phyloP scores from a whole-genome alignment of 2,888 invertebrate genomes.

The Drosophila suboccidentalis region DNA sequence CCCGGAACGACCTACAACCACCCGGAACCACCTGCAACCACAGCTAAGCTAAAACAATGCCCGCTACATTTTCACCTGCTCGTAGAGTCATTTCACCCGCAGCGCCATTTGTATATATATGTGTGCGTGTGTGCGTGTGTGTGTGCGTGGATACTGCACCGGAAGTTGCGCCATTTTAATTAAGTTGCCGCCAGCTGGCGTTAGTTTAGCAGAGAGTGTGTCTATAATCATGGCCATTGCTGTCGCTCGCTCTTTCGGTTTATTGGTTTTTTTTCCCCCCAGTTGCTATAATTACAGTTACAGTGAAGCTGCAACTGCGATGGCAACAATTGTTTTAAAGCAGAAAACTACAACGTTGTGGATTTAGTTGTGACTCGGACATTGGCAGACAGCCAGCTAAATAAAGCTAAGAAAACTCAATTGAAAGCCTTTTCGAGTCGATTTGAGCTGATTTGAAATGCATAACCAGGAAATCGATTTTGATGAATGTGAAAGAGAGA shows the following conservation, averaged over 20 bases:
- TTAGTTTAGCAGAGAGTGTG: slow-evolving; percentile 24
- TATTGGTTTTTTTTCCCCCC: slow-evolving; percentile 66
- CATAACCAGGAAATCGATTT: slow-evolving; percentile 49
- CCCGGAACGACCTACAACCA: neutral
- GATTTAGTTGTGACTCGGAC: neutral
- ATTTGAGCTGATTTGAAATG: slow-evolving; percentile 38
- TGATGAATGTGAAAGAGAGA: slow-evolving; percentile 22
- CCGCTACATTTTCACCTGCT: slow-evolving; percentile 54
- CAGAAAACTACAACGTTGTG: slow-evolving; percentile 9
- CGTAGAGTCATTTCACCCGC: slow-evolving; percentile 62
- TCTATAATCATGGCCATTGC: slow-evolving; percentile 51
- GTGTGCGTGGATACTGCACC: slow-evolving; percentile 37
- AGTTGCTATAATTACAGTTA: slow-evolving; percentile 65
- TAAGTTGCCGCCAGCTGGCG: slow-evolving; percentile 59
- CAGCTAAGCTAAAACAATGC: slow-evolving; percentile 47
- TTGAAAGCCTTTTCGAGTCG: slow-evolving; percentile 22
- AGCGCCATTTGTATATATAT: slow-evolving; percentile 25
- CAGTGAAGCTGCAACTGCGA: slow-evolving; percentile 44
- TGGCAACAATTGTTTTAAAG: slow-evolving; percentile 21
- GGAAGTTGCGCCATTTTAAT: slow-evolving; percentile 74
- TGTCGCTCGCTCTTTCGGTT: slow-evolving; percentile 41
- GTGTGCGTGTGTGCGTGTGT: slow-evolving; percentile 11
- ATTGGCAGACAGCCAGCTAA: slow-evolving; percentile 13
- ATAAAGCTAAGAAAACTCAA: slow-evolving; percentile 11
- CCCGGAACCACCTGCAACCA: neutral